Conservation (phyloP, 2,888 invertebrate genomes). For the Tetrapedia diversipes region DNA sequence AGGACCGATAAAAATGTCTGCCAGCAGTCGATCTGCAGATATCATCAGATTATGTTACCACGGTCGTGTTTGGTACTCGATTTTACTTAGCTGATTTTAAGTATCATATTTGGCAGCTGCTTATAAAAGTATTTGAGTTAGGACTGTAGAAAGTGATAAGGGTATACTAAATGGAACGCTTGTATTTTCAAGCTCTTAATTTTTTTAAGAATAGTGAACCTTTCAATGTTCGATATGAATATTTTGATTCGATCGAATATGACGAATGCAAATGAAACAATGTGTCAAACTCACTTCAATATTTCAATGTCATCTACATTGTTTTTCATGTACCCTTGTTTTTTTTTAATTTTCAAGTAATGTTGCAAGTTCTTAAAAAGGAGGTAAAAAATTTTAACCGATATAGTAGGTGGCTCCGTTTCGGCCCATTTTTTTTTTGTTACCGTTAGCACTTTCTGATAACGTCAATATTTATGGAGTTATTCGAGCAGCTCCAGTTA, state of each 20-base stretch:
- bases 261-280: neutral
- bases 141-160: neutral
- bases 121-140: neutral
- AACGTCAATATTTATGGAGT: slow-evolving; percentile 43
- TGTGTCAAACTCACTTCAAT: neutral
- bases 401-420: neutral
- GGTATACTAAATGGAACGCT: neutral
- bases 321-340: neutral
- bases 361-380: neutral
- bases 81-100: slow-evolving; percentile 1
- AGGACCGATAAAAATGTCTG: slow-evolving; percentile 51
- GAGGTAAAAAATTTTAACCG: neutral
- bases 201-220: neutral
- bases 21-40: slow-evolving; percentile 34
- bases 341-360: neutral
- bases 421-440: slow-evolving; percentile 3
- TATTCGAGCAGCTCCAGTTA: slow-evolving; percentile 18
- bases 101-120: neutral
- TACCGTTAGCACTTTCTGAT: slow-evolving; percentile 12
- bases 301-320: slow-evolving; percentile 9
- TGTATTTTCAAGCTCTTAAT: too few species aligned
- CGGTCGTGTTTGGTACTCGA: slow-evolving; percentile 3
- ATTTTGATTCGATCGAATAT: neutral
- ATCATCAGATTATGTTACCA: slow-evolving; percentile 21
- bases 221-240: too few species aligned